These are phyloP conservation scores for Eurystomus glaucurus DNA, from an alignment of 2,797 vertebrate species.

Conservation along the genomic window DNA sequence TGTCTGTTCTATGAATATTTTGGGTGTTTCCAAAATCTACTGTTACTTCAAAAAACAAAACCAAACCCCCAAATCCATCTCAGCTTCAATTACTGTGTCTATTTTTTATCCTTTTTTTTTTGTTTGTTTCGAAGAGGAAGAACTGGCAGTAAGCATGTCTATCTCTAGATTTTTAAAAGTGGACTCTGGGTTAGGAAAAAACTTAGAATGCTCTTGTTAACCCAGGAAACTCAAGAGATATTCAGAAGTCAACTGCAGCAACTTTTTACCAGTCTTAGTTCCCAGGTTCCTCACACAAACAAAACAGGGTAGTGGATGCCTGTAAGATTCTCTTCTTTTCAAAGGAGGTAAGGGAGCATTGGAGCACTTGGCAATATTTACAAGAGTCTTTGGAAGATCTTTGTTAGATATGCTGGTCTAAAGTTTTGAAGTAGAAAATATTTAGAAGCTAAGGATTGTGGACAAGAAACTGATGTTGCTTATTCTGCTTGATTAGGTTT, in stretches of 20 bases:
- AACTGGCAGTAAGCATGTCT: background rate
- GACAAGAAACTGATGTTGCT: background rate
- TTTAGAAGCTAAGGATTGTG: background rate
- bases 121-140: background rate
- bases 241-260: background rate
- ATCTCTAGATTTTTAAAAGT: background rate
- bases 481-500: background rate
- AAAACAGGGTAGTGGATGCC: background rate
- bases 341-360: background rate
- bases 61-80: rapidly evolving
- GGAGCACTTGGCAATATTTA: background rate
- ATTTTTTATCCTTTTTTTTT: background rate
- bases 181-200: background rate
- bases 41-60: background rate
- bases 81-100: background rate
- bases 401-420: background rate
- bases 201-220: background rate
- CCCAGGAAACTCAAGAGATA: background rate
- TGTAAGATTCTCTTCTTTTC: background rate
- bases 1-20: background rate
- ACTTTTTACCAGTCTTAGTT: background rate
- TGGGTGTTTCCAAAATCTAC: background rate
- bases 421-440: background rate
- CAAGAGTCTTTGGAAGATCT: background rate
- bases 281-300: background rate